Percentiles rank a stretch among this genome's conserved stretches.
These are phyloP conservation scores for Momotus momota DNA, from an alignment of 2,797 vertebrate species.

Conservation along the genomic window DNA sequence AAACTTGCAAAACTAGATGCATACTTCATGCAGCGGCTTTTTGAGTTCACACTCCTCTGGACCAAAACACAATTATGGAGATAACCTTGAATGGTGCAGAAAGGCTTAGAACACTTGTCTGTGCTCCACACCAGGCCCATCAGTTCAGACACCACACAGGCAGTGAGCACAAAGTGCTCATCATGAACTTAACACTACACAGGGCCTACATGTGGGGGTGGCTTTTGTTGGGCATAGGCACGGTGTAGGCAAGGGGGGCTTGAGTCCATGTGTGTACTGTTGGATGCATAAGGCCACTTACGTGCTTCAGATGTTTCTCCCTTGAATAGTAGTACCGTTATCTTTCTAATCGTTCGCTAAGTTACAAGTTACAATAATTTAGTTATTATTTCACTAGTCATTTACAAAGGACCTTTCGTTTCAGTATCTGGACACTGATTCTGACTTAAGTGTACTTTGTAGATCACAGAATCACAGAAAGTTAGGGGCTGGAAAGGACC, in stretches of 20 bases:
- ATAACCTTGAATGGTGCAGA: not conserved
- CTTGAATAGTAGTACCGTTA: not conserved
- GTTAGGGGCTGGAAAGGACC: too few species aligned
- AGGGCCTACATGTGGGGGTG: rapidly evolving
- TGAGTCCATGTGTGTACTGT: not conserved
- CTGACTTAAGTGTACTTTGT: not conserved
- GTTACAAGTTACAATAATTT: too few species aligned
- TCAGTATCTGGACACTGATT: not conserved
- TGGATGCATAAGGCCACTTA: not conserved
- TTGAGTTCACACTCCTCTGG: not conserved
- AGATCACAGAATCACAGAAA: not conserved
- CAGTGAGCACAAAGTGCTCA: rapidly evolving
- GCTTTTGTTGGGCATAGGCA: too few species aligned
- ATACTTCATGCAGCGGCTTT: not conserved
- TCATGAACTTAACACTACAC: rapidly evolving
- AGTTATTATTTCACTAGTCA: not conserved
- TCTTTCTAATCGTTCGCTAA: not conserved
- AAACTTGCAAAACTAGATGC: not conserved
- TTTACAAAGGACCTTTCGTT: not conserved
- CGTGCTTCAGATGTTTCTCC: not conserved
- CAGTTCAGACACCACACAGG: rapidly evolving
- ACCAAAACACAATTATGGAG: rapidly evolving
- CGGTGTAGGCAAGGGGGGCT: rapidly evolving
- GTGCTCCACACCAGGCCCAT: rapidly evolving
- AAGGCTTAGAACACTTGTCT: not conserved